These are phyloP conservation scores for Harpagus bidentatus DNA, from an alignment of 2,113 vertebrate genomes.

Conservation along the genomic window DNA sequence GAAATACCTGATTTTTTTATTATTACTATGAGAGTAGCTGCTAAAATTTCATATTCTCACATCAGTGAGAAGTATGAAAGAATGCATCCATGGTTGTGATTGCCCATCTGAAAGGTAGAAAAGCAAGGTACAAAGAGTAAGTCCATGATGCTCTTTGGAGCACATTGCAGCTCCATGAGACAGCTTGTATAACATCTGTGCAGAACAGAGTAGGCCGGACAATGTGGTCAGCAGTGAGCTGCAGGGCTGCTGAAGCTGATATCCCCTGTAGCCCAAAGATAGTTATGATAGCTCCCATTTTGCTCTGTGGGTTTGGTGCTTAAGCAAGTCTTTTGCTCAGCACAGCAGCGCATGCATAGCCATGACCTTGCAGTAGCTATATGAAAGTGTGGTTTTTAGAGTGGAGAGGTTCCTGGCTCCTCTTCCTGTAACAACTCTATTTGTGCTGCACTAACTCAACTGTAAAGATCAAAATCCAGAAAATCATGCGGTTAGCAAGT, in stretches of 20 bases:
- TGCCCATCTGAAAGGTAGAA: not conserved
- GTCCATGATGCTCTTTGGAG: not conserved
- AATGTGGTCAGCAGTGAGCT: not conserved
- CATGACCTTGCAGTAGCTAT: not conserved
- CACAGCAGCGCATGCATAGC: not conserved
- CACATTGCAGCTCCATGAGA: not conserved
- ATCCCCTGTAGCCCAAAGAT: not conserved
- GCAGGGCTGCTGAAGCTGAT: not conserved
- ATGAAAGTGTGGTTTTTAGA: not conserved
- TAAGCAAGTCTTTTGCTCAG: not conserved
- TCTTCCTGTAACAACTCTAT: not conserved
- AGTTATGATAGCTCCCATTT: not conserved
- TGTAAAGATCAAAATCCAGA: not conserved
- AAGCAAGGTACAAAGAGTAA: not conserved
- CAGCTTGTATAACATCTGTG: not conserved
- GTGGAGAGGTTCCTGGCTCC: not conserved
- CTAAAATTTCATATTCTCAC: not conserved
- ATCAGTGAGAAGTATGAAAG: not conserved
- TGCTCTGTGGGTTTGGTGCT: not conserved
- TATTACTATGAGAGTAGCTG: not conserved
- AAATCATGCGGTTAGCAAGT: not conserved
- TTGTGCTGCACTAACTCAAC: not conserved
- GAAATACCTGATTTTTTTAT: not conserved
- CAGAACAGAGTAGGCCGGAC: not conserved
- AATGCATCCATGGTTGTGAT: not conserved